These are phyloP conservation scores for Rhinoraja longicauda DNA, from an alignment of 2,797 vertebrate genomes.

Conservation along the genomic window DNA sequence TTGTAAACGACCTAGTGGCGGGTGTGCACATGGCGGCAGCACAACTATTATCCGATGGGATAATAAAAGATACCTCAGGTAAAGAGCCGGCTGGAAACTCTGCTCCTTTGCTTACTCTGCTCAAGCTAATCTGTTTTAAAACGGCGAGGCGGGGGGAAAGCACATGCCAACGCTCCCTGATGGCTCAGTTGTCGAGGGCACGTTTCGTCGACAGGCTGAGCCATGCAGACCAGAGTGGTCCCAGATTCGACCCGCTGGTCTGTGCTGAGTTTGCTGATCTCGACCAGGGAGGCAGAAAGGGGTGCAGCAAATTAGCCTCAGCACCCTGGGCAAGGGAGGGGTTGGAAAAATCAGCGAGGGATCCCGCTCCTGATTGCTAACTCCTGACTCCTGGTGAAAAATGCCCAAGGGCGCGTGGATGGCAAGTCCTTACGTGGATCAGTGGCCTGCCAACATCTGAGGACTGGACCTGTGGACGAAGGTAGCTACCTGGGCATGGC, in stretches of 20 bases:
- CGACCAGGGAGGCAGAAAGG: background rate
- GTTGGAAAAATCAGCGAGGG: background rate
- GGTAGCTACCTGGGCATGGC: background rate
- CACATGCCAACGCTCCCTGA: background rate
- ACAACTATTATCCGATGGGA: conserved; percentile 58
- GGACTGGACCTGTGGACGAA: background rate
- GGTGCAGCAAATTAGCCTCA: background rate
- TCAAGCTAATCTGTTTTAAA: background rate
- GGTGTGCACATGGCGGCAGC: conserved; percentile 63
- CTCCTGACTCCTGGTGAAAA: background rate
- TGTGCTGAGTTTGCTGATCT: conserved; percentile 30
- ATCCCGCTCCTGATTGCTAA: conserved; percentile 7
- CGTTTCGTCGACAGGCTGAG: background rate
- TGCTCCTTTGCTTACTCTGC: conserved; percentile 39
- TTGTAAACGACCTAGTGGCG: conserved; percentile 74
- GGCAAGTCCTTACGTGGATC: background rate
- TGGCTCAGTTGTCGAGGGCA: background rate
- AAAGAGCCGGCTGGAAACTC: conserved; percentile 54
- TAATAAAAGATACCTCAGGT: conserved; percentile 76
- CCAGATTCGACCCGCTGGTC: background rate
- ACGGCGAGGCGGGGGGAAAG: background rate
- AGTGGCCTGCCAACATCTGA: background rate
- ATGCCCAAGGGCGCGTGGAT: no score
- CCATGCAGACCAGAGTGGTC: conserved; percentile 9
- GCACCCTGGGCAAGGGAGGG: background rate